phyloP scores from a whole-genome alignment of 2,113 vertebrate genomes.

The Oostethus manadensis region DNA sequence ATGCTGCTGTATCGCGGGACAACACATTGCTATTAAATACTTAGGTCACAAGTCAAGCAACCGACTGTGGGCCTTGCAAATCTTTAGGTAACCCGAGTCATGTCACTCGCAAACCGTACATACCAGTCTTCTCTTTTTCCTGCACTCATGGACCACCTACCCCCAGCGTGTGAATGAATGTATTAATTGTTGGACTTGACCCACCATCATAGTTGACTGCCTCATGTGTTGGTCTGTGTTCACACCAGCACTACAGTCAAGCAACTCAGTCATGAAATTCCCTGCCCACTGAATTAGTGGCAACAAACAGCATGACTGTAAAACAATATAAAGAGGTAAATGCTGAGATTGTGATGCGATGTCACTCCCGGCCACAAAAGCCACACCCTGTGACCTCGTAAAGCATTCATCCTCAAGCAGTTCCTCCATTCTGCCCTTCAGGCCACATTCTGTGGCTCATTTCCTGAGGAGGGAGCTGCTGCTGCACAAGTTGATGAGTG shows the following conservation, averaged over 20 bases:
- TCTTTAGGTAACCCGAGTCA: slow-evolving; percentile 4
- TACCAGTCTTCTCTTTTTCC: slow-evolving; percentile 8
- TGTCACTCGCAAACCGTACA: slow-evolving; percentile 1
- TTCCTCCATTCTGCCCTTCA: slow-evolving; percentile 38
- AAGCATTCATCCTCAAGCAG: slow-evolving; percentile 12
- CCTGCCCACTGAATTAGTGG: too few species aligned
- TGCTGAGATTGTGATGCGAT: too few species aligned
- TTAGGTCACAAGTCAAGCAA: not conserved
- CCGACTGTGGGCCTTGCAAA: not conserved
- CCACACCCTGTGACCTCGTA: slow-evolving; percentile 34
- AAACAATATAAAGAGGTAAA: not conserved
- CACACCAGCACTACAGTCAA: not conserved
- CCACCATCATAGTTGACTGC: not conserved
- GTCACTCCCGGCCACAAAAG: slow-evolving; percentile 11
- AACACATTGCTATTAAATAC: not conserved
- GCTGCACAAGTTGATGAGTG: slow-evolving; percentile 2
- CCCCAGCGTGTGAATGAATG: slow-evolving; percentile 2
- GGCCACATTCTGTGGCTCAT: slow-evolving; percentile 55
- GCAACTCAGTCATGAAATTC: not conserved
- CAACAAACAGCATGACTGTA: too few species aligned
- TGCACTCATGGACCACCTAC: slow-evolving; percentile 1
- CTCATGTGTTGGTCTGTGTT: slow-evolving; percentile 1
- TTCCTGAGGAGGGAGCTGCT: slow-evolving; percentile 48
- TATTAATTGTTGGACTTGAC: slow-evolving; percentile 1
- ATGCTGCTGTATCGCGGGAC: not conserved